A percentile compares a stretch with the other conserved stretches of the same genome.
Conservation (phyloP, 2,113 vertebrate genomes). For the Mormyrus iriodes region DNA sequence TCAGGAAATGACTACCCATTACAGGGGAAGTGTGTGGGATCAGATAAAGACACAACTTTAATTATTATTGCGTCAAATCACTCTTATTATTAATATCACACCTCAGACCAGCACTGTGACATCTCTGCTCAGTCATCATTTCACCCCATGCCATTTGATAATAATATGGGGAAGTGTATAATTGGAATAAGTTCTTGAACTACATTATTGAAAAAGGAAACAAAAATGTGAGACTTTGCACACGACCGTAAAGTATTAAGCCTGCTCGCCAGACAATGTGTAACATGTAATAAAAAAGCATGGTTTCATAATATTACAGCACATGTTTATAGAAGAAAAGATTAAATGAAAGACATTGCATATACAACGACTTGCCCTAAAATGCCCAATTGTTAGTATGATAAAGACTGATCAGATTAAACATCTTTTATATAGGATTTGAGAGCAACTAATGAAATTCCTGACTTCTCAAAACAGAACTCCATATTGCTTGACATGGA, state of each 20-base stretch:
- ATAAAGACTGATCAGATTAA: background rate
- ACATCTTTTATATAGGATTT: background rate
- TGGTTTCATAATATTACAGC: background rate
- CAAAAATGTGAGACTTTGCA: constrained; percentile 6
- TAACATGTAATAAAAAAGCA: background rate
- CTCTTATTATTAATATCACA: background rate
- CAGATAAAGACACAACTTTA: background rate
- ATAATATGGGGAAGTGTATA: background rate
- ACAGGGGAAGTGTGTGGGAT: background rate
- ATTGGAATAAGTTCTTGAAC: background rate
- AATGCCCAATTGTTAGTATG: background rate
- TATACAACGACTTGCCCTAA: background rate
- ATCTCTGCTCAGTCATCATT: background rate
- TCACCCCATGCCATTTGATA: background rate
- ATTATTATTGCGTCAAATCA: background rate
- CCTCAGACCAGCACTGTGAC: background rate
- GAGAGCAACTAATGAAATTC: background rate
- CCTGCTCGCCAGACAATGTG: background rate
- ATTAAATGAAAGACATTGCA: background rate
- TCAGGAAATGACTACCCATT: background rate
- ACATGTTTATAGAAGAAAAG: background rate
- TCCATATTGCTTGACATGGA: background rate
- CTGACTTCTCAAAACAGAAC: background rate
- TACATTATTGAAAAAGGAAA: background rate
- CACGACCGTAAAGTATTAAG: background rate